Base-by-base conservation (phyloP, 2,113 vertebrate species). In the Phocoena phocoena region DNA sequence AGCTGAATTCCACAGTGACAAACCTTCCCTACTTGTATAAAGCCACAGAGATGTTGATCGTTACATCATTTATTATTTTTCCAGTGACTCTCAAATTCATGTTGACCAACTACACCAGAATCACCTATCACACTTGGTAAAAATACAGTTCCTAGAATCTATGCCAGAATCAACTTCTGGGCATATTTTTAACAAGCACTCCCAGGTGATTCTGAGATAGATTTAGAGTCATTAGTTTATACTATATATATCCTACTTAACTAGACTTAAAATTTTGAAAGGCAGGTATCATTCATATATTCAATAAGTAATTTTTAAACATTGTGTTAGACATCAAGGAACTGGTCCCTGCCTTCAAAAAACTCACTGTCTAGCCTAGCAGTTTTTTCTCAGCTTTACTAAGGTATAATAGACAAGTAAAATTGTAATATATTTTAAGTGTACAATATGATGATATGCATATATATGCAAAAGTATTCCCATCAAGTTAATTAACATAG, bases 61-160 rank as follows among this genome's bases (percentile, higher is more conserved):
- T 68, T 74, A n/a, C 41, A n/a, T 92, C 67, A 74, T 65, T 62
- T 76, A 81, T 53, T 80, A 93, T 89, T 77, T 95, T 88, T 80
- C 77, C 87, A 88, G 1, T 74, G 36, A 68, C 83, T 88, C 58
- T 87, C 67, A 86, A 95, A 68, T 84, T 86, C 68, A 76, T 63
- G 14, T 88, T 83, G 80, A 79, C 38, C 25, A 93, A 73, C 67
- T 88, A 33, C 50, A 82, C 8, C 33, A 90, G 55, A 94, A 82
- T 79, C 38, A 85, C n/a, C 21, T 41, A 44, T 38, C 3, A 20
- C 36, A 67, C 53, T 38, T 83, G n/a, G 55, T 82, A 79, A 95
- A 88, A 92, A 71, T 50, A 26, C 41, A 90, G n/a, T 55, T 88
- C 47, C 31, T 60, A 70, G 21, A 33, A 67, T 89, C 13, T 68